A percentile compares a stretch with the other conserved stretches of the same genome.
Conservation (phyloP, 2,113 vertebrate genomes). For the Alaudala cheleensis region DNA sequence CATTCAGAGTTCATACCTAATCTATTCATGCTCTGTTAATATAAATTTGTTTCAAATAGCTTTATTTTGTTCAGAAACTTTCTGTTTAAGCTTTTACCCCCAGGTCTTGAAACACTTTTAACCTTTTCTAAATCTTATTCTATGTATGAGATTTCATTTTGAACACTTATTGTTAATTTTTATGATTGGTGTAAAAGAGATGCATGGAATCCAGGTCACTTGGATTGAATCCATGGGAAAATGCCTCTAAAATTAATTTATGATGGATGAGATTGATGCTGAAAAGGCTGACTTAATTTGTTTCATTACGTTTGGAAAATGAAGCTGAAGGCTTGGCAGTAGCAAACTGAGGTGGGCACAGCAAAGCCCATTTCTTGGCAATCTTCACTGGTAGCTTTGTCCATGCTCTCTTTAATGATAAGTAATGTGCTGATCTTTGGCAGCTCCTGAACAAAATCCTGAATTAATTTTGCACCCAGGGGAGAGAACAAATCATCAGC, state of each 20-base stretch:
- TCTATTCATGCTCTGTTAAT: background rate
- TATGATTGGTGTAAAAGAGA: slow-evolving; percentile 3
- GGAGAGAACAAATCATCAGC: background rate
- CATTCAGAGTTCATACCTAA: background rate
- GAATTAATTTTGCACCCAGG: background rate
- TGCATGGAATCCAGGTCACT: background rate
- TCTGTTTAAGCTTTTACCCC: background rate
- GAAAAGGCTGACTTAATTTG: slow-evolving; percentile 45
- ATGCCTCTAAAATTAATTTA: slow-evolving; percentile 41
- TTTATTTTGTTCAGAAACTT: background rate
- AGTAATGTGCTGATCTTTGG: background rate
- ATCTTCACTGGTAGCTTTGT: background rate
- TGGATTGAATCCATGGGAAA: slow-evolving; percentile 45
- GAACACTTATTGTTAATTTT: slow-evolving; percentile 10
- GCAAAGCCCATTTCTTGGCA: slow-evolving; percentile 1
- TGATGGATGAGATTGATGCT: background rate
- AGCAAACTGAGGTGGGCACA: background rate
- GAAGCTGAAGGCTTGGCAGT: slow-evolving; percentile 29
- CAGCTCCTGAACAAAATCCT: background rate
- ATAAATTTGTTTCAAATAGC: background rate
- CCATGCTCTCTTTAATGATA: background rate
- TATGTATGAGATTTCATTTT: background rate
- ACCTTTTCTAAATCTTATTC: background rate
- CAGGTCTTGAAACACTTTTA: background rate
- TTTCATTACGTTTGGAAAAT: background rate